Evolutionary conservation across 2,888 invertebrate genomes (phyloP).

Genomic region (Ptychoptera albimana): DNA sequence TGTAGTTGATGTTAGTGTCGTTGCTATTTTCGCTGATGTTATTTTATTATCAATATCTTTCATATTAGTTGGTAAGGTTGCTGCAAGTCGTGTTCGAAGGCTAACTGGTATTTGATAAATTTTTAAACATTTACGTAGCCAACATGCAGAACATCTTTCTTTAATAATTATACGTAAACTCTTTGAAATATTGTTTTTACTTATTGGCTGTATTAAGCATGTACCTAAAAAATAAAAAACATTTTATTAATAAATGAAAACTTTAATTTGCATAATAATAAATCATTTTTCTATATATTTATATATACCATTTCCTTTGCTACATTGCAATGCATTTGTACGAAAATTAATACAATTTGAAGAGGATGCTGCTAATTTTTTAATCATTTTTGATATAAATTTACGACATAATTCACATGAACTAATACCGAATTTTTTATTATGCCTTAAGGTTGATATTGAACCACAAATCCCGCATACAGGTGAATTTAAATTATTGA

Average conservation of each 20-base stretch:
- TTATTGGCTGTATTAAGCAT: slow-evolving; percentile 55
- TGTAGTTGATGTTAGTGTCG: neutral
- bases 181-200: slow-evolving; percentile 55
- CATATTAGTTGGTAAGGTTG: slow-evolving; percentile 42
- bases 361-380: slow-evolving; percentile 27
- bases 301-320: slow-evolving; percentile 36
- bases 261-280: neutral
- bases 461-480: slow-evolving; percentile 69
- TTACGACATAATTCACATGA: slow-evolving; percentile 77
- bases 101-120: slow-evolving; percentile 61
- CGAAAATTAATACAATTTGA: slow-evolving; percentile 26
- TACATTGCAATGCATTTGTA: slow-evolving; percentile 40
- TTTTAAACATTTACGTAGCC: slow-evolving; percentile 70
- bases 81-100: slow-evolving; percentile 47
- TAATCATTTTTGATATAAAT: slow-evolving; percentile 70
- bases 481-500: slow-evolving; percentile 34
- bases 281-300: slow-evolving; percentile 21
- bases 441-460: slow-evolving; percentile 36
- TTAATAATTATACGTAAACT: slow-evolving; percentile 50
- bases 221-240: slow-evolving; percentile 19
- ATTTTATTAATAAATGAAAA: neutral
- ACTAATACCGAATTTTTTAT: slow-evolving; percentile 67
- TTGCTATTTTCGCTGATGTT: no score
- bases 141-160: slow-evolving; percentile 69
- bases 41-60: slow-evolving; percentile 2